Conservation (phyloP, 2,888 invertebrate genomes). For the Folsomia manolachei region DNA sequence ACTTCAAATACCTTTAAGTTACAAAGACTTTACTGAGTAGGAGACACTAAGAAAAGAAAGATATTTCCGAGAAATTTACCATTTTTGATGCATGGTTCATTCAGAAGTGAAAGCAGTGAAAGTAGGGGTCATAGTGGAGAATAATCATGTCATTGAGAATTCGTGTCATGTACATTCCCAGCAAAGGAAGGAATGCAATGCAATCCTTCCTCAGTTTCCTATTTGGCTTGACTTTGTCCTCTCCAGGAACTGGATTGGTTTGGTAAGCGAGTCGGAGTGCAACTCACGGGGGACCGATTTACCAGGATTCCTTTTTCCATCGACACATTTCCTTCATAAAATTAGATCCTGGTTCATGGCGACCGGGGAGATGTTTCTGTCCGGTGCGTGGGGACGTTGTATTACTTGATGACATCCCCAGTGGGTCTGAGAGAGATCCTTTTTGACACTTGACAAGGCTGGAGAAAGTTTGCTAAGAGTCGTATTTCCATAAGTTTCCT, state of each 20-base stretch:
- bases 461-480: no score
- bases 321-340: conserved; percentile 8
- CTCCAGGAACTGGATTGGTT: background rate
- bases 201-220: no score
- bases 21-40: no score
- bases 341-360: background rate
- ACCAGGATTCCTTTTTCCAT: background rate
- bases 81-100: background rate
- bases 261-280: background rate
- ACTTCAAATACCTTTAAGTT: no score
- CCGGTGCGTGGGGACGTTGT: background rate
- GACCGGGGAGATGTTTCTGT: background rate
- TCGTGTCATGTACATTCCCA: background rate
- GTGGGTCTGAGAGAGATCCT: background rate
- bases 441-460: background rate
- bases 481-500: background rate
- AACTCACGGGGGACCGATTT: background rate
- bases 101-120: no score
- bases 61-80: background rate
- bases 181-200: no score
- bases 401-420: background rate
- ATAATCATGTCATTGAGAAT: background rate
- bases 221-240: background rate
- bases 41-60: background rate
- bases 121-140: background rate